Evolutionary conservation across 2,113 vertebrate species (phyloP).

Genomic region (Phocoena phocoena): DNA sequence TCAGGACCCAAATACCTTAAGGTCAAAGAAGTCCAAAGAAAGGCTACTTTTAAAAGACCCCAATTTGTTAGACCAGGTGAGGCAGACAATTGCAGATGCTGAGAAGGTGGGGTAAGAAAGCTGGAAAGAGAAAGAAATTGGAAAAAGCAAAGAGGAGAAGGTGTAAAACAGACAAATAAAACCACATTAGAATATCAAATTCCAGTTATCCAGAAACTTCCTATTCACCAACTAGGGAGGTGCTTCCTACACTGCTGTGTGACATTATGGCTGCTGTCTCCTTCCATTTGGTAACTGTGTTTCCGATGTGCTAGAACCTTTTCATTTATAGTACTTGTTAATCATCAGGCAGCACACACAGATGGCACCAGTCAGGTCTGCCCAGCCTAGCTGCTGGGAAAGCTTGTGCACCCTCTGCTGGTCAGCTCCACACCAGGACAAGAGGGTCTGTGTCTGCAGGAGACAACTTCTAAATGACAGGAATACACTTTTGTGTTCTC

Average conservation of each 20-base stretch:
- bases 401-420: conserved; percentile 72
- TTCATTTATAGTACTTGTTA: conserved; percentile 58
- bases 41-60: neutral
- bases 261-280: conserved; percentile 1
- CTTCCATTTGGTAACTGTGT: conserved; percentile 31
- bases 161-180: neutral
- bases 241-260: neutral
- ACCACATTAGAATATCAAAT: neutral
- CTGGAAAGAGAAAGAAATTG: neutral
- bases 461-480: neutral
- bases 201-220: neutral
- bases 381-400: conserved; percentile 7
- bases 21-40: neutral
- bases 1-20: neutral
- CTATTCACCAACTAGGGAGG: neutral
- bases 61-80: neutral
- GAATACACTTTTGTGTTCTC: neutral
- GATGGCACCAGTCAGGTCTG: conserved; percentile 41
- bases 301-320: conserved; percentile 34
- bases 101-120: neutral
- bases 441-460: neutral
- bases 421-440: neutral
- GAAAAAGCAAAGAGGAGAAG: neutral
- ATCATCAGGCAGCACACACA: conserved; percentile 53
- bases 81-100: neutral